Evolutionary conservation across 2,888 invertebrate genomes (phyloP).

Genomic region (Carterocephalus palaemon): DNA sequence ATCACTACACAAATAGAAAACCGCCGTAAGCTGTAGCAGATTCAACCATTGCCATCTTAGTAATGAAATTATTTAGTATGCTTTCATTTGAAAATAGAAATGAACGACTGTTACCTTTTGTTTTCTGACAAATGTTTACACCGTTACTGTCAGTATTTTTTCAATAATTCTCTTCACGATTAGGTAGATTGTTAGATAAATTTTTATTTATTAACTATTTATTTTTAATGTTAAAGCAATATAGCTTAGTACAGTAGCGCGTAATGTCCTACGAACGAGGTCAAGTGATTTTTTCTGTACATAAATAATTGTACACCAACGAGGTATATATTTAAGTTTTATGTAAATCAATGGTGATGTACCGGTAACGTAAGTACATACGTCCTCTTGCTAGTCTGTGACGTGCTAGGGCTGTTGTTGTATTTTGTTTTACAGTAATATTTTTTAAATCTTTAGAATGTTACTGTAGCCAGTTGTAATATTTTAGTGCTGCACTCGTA

Average conservation of each 20-base stretch:
- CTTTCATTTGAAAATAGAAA: neutral
- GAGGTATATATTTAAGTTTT: conserved; percentile 38
- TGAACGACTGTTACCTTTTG: neutral
- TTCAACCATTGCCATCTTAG: conserved; percentile 11
- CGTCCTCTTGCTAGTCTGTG: conserved; percentile 17
- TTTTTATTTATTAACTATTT: conserved; percentile 75
- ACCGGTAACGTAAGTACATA: conserved; percentile 14
- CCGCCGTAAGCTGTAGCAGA: conserved; percentile 23
- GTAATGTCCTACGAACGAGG: conserved; percentile 47
- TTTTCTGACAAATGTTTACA: conserved; percentile 30
- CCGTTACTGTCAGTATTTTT: conserved; percentile 70
- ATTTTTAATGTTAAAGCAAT: conserved; percentile 61
- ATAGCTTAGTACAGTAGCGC: conserved; percentile 51
- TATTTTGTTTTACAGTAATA: conserved; percentile 3
- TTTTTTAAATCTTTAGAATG: conserved; percentile 14
- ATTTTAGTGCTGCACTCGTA: conserved; percentile 37
- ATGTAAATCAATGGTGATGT: conserved; percentile 36
- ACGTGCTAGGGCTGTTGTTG: conserved; percentile 9
- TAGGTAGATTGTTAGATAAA: conserved; percentile 72
- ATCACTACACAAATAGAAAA: conserved; percentile 24
- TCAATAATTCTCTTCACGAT: conserved; percentile 60
- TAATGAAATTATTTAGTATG: conserved; percentile 5
- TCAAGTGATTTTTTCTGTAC: conserved; percentile 21
- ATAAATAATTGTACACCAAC: conserved; percentile 11
- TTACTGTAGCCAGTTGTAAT: conserved; percentile 18